Base-by-base conservation (phyloP, 2,888 invertebrate species). In the Dasysyrphus albostriatus region DNA sequence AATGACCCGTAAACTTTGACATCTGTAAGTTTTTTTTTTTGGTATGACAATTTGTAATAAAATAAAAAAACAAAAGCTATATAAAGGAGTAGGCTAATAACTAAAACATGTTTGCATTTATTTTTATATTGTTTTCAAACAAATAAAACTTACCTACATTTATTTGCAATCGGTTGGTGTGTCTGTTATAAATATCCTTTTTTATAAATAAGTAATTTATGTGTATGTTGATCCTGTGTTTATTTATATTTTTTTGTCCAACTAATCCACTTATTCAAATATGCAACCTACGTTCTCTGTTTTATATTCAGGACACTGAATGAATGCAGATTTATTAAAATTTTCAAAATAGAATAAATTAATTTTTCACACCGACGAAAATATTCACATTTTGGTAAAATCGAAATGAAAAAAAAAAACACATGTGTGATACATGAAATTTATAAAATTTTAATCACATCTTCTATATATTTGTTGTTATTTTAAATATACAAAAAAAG, bases 111-210 rank as follows among this genome's bases (percentile, higher is more conserved):
- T 9, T 3, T 16, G 19, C 19, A 7, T 54, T 14, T 54, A 12
- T 34, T 16, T 54, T 14, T 54, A 12, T 34, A 34, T 34, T 58
- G 4, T 34, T 34, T 34, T 34, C 34, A 58, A 47, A 16, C 16
- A 47, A 1, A 14, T 65, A 65, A 63, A 61, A 47, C 67, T 67
- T 67, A 47, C 67, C 49, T 67, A 67, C 67, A 49, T 67, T 44
- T 10, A 19, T 47, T 47, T 42, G n/a, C 19, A 44, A 47, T 14
- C 47, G 16, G 4, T 8, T 24, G 29, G 14, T 24, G 63, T 63
- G 51, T 24, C 8, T 12, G n/a, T n/a, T n/a, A n/a, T 4, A 14
- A 16, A 24, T 69, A 69, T 69, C 67, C 67, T 51, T 69, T 51
- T 69, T 37, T 32, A 32, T 47, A 67, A 49, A 67, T 37, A 63